Evolutionary conservation across 2,888 invertebrate genomes (phyloP), one percentile per base, ranked within the genome.

Genomic region (Drosophila mimetica): DNA sequence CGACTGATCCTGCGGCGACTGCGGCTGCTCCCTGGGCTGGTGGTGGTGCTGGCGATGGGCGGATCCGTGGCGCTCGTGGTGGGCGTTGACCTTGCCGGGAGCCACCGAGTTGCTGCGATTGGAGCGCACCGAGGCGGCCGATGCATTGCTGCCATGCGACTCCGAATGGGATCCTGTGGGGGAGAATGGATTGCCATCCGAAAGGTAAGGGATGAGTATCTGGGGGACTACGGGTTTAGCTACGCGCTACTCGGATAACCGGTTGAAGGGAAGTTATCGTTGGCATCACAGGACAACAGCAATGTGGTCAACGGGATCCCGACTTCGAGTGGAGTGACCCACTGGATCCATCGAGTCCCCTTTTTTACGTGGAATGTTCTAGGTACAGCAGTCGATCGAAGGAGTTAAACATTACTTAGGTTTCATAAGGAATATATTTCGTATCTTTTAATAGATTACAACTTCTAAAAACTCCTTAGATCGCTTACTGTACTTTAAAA

Each of bases 61-160:
- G 14, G 84, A 87, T 14, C 79, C 80, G 50, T 89, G 90, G 4
- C 85, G 87, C 51, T 90, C 88, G 18, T 89, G 87, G 52, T 83
- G 90, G 71, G 67, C 63, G n/a, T n/a, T n/a, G 39, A 88, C 77
- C 64, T 86, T 87, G 57, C 86, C 90, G 46, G 91, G 91, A 47
- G 90, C 89, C 75, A 90, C 90, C 20, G 90, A 90, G 73, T 90
- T 90, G 82, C 93, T 94, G 89, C 93, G 95, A 71, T 94, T 95
- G 60, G 95, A 95, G 83, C 94, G 93, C 77, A 94, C 92, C 25
- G 96, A 96, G 20, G 94, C 93, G 52, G 94, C 95, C n/a, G 96
- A 96, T 59, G 95, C 95, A 80, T 95, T 96, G 90, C 96, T 94
- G 71, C 96, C 96, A 70, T 95, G 96, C 70, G 96, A 94, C 93